Percentiles rank a stretch among this genome's conserved stretches.
Conservation (phyloP, 2,888 invertebrate species). For the Lithophane socia region DNA sequence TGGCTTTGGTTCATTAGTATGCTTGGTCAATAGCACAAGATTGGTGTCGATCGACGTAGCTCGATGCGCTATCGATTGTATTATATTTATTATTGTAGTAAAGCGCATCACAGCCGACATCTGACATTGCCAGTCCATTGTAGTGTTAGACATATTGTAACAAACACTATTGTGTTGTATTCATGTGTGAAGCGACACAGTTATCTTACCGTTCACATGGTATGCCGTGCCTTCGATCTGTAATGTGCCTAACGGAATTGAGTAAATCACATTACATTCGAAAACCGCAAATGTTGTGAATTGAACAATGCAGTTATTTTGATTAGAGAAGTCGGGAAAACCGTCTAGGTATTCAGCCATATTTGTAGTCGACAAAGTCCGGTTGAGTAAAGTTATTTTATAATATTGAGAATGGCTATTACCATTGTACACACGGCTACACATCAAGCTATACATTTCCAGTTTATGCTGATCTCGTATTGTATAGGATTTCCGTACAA, state of each 20-base stretch:
- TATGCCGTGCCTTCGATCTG: background rate
- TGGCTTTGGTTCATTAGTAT: background rate
- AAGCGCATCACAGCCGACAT: constrained; percentile 17
- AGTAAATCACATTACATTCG: background rate
- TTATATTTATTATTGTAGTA: too few relatives aligned
- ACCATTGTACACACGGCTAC: too few relatives aligned
- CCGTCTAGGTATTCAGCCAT: too few relatives aligned
- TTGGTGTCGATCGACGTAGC: background rate
- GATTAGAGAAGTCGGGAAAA: background rate
- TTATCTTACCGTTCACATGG: constrained; percentile 11
- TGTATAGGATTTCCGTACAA: too few relatives aligned
- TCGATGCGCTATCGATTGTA: background rate
- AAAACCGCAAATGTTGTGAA: constrained; percentile 12
- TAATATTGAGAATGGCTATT: too few relatives aligned
- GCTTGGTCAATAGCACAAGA: background rate
- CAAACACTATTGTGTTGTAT: constrained; percentile 19
- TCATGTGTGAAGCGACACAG: constrained; percentile 19
- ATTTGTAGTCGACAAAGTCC: background rate
- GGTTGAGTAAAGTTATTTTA: background rate
- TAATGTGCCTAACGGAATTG: constrained; percentile 21
- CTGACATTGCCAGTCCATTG: constrained; percentile 23
- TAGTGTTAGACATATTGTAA: constrained; percentile 36
- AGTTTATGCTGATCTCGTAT: too few relatives aligned
- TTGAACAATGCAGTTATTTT: background rate
- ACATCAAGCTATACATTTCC: too few relatives aligned